A percentile compares a stretch with the other conserved stretches of the same genome.
Evolutionary conservation across 2,113 vertebrate species (phyloP).

Genomic region (Nothocercus julius): DNA sequence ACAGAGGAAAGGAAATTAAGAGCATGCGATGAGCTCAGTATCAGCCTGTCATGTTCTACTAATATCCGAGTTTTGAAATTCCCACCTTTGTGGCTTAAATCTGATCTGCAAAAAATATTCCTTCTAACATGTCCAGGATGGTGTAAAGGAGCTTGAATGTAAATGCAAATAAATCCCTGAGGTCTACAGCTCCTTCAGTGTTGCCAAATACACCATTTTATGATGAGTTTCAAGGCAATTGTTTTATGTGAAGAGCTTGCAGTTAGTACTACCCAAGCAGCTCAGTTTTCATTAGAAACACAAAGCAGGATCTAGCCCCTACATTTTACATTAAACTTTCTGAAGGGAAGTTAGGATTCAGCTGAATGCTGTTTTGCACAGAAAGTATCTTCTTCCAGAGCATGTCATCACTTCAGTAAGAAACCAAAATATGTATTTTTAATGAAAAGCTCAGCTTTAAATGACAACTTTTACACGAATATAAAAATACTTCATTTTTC

Average conservation of each 20-base stretch:
- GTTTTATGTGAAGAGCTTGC: not conserved
- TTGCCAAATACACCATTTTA: conserved; percentile 45
- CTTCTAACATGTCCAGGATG: not conserved
- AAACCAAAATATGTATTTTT: not conserved
- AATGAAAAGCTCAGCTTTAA: not conserved
- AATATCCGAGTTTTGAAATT: not conserved
- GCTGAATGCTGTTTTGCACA: not conserved
- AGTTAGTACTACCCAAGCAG: not conserved
- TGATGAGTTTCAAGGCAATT: not conserved
- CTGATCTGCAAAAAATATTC: conserved; percentile 19
- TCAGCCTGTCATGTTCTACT: not conserved
- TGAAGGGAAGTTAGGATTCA: not conserved
- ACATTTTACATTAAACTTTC: not conserved
- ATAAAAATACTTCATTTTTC: not conserved
- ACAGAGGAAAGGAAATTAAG: not conserved
- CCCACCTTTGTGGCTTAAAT: not conserved
- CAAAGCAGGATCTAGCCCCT: not conserved
- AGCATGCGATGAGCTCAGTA: not conserved
- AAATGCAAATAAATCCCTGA: conserved; percentile 41
- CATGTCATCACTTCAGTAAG: not conserved
- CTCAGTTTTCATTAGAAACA: not conserved
- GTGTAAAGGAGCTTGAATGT: not conserved
- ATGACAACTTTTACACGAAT: not conserved
- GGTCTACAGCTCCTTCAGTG: not conserved
- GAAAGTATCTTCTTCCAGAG: not conserved